Percentiles rank a stretch among this genome's conserved stretches.
Evolutionary conservation across 2,888 invertebrate species (phyloP).

Genomic region (Drosophila meridionalis): DNA sequence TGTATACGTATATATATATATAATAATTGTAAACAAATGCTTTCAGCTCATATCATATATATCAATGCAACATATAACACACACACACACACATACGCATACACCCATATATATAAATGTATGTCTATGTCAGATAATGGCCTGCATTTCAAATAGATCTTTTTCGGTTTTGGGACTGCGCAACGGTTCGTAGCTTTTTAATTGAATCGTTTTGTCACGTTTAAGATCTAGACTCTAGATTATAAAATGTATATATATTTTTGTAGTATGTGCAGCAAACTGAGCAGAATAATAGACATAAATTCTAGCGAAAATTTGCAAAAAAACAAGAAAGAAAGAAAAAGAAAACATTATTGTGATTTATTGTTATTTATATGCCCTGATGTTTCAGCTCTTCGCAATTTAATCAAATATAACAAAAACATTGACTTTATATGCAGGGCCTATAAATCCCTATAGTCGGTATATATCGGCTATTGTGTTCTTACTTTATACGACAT

Average conservation of each 20-base stretch:
- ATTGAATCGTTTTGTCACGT: conserved; percentile 52
- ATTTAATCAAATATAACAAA: conserved; percentile 2
- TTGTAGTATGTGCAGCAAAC: conserved; percentile 60
- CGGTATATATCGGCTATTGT: conserved; percentile 43
- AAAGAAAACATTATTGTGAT: conserved; percentile 64
- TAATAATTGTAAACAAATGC: conserved; percentile 30
- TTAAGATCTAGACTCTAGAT: conserved; percentile 55
- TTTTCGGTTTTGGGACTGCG: conserved; percentile 56
- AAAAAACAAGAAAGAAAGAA: conserved; percentile 41
- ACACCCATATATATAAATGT: conserved; percentile 3
- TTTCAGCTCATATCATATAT: conserved; percentile 52
- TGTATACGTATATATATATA: conserved; percentile 4
- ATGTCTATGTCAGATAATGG: conserved; percentile 33
- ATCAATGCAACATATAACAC: conserved; percentile 23
- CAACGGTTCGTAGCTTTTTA: conserved; percentile 53
- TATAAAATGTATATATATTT: conserved; percentile 64
- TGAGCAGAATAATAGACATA: conserved; percentile 62
- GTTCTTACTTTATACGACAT: conserved; percentile 50
- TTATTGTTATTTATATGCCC: conserved; percentile 71
- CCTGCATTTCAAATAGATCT: conserved; percentile 50
- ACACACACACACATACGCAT: conserved; percentile 1
- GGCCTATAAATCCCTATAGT: conserved; percentile 47
- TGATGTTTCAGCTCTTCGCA: conserved; percentile 14
- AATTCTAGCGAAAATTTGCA: conserved; percentile 74
- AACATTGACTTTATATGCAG: conserved; percentile 26